Base-by-base conservation (phyloP, 2,797 vertebrate genomes). In the Gymnodraco acuticeps region DNA sequence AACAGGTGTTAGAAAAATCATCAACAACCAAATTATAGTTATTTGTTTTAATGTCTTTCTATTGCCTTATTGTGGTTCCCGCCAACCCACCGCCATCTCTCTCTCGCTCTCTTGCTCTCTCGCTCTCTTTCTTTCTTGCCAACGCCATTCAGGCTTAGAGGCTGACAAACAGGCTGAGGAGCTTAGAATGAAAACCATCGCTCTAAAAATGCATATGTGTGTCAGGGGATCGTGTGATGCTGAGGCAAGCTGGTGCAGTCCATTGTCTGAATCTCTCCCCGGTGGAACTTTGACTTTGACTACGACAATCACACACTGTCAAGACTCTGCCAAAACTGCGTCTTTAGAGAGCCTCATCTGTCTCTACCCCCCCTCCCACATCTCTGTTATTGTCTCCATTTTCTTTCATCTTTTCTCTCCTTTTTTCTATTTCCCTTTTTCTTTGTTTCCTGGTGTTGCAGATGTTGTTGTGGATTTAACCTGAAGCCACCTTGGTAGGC, bases 131-230 rank as follows among this genome's bases (percentile, higher is more conserved):
- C 61, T 59, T 65, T 53, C 60, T 77, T 88, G 92, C 93, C 90
- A 93, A 92, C 64, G 89, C 77, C 92, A 90, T 88, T 93, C 91
- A 91, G 91, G 90, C 92, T 94, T 92, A 92, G 86, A 75, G 70
- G 76, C 89, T 89, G 87, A 90, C 90, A 82, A 89, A 87, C 90
- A 88, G 87, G 77, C 91, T 78, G 82, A 88, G 85, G 67, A 87
- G 93, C 92, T 94, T 92, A 92, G 89, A 65, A 77, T 5, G 79
- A 89, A 79, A 88, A 84, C 45, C 88, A 82, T 86, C 83, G 78
- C 79, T 81, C 68, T 71, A 77, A 61, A 73, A 75, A 51, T 61
- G 69, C 71, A 70, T 55, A 82, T 70, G 60, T 58, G 56, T 59
- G 56, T 59, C 76, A 45, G 79, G 80, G 82, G 79, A 48, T n/a